These are phyloP conservation scores for Clusia tigrina DNA, from an alignment of 2,888 invertebrate genomes.

Conservation along the genomic window DNA sequence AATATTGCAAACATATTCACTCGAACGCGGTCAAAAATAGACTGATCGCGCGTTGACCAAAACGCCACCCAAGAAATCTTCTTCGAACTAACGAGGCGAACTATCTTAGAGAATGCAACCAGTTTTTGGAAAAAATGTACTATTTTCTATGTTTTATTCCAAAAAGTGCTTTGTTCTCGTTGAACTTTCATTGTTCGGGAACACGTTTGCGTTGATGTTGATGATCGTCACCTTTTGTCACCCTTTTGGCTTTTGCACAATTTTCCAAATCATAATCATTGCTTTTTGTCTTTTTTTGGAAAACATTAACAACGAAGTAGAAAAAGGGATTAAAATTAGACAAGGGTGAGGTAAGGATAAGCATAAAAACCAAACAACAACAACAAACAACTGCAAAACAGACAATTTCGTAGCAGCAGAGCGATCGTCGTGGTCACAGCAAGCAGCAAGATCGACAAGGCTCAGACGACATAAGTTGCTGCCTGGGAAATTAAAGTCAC, in stretches of 20 bases:
- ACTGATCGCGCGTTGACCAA: constrained; percentile 41
- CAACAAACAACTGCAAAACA: background rate
- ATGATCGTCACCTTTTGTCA: constrained; percentile 49
- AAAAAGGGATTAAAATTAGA: constrained; percentile 6
- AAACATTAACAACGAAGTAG: background rate
- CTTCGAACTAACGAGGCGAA: constrained; percentile 29
- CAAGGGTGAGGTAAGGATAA: background rate
- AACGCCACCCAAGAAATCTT: constrained; percentile 2
- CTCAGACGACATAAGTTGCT: constrained; percentile 19
- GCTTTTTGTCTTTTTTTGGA: constrained; percentile 9
- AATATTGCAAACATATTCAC: constrained; percentile 26
- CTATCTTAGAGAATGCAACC: constrained; percentile 25
- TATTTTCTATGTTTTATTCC: constrained; percentile 33
- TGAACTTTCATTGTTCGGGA: background rate
- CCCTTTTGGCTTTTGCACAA: constrained; percentile 40
- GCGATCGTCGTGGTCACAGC: background rate
- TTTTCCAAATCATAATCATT: constrained; percentile 40
- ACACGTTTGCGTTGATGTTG: too few relatives aligned
- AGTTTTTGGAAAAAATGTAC: constrained; percentile 35
- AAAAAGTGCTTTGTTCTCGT: constrained; percentile 39
- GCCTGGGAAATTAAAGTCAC: constrained; percentile 36
- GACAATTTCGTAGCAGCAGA: background rate
- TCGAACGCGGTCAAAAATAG: constrained; percentile 43
- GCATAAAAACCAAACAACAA: background rate
- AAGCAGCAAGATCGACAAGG: background rate